Conservation (phyloP, 2,797 vertebrate genomes). For the Austrolebias charrua region DNA sequence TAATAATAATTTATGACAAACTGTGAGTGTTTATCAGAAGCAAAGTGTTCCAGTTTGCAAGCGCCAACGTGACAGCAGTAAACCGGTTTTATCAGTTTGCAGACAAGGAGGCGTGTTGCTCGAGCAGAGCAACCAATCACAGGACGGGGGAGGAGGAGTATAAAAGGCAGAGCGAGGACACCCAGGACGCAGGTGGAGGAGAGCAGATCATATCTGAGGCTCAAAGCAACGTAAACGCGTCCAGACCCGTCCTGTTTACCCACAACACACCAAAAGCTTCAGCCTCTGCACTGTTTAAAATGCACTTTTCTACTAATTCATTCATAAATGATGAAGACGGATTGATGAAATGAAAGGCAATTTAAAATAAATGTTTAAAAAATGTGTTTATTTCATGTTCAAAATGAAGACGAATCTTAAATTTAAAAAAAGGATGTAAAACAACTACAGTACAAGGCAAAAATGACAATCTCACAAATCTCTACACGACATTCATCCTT, state of each 20-base stretch:
- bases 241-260: slow-evolving; percentile 18
- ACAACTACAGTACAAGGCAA: slow-evolving; percentile 36
- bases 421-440: slow-evolving; percentile 35
- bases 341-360: slow-evolving; percentile 54
- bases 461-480: slow-evolving; percentile 30
- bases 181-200: slow-evolving; percentile 33
- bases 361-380: slow-evolving; percentile 29
- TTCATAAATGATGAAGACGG: background rate
- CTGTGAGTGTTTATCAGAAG: background rate
- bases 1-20: background rate
- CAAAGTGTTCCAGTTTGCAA: background rate
- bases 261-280: background rate
- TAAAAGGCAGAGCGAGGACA: slow-evolving; percentile 53
- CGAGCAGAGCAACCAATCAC: slow-evolving; percentile 60
- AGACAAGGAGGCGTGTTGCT: background rate
- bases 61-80: accelerated
- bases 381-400: slow-evolving; percentile 66
- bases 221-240: slow-evolving; percentile 33
- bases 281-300: background rate
- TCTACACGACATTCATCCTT: background rate
- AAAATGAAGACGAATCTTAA: slow-evolving; percentile 51
- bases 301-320: background rate
- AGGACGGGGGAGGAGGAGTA: slow-evolving; percentile 39
- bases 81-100: slow-evolving; percentile 58
- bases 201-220: slow-evolving; percentile 3